These are phyloP conservation scores for Hippoglossus stenolepis DNA, from an alignment of 2,113 vertebrate species.

Conservation along the genomic window DNA sequence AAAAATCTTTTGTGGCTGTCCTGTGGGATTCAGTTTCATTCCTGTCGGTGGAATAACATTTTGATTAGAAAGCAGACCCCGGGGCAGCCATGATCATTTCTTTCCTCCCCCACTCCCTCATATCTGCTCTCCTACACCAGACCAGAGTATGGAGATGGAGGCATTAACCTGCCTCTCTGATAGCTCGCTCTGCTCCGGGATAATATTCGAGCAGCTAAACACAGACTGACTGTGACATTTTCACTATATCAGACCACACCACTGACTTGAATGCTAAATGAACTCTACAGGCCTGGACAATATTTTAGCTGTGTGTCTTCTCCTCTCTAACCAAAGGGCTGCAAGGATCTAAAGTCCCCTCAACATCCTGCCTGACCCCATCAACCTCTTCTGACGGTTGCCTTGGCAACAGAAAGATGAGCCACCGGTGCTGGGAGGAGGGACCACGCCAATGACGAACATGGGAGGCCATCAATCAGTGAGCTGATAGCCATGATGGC, in stretches of 20 bases:
- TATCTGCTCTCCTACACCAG: slow-evolving; percentile 48
- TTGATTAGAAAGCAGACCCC: slow-evolving; percentile 72
- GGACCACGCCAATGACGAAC: slow-evolving; percentile 16
- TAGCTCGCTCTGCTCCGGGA: slow-evolving; percentile 56
- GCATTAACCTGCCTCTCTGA: slow-evolving; percentile 63
- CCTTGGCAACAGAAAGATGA: slow-evolving; percentile 78
- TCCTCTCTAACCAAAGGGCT: slow-evolving; percentile 54
- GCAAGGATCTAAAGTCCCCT: slow-evolving; percentile 57
- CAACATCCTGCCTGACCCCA: slow-evolving; percentile 74
- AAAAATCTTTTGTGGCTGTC: slow-evolving; percentile 49
- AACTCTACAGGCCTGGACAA: slow-evolving; percentile 25
- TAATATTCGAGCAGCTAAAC: slow-evolving; percentile 58
- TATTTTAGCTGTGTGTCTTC: slow-evolving; percentile 41
- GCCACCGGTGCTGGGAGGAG: slow-evolving; percentile 29
- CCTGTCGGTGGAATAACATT: slow-evolving; percentile 67
- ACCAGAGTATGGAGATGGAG: slow-evolving; percentile 19
- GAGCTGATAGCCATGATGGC: slow-evolving; percentile 42
- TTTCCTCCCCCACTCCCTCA: slow-evolving; percentile 40
- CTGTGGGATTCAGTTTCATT: slow-evolving; percentile 66
- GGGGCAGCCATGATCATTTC: slow-evolving; percentile 65
- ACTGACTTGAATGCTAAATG: slow-evolving; percentile 68
- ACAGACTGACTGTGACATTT: slow-evolving; percentile 62
- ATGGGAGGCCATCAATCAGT: slow-evolving; percentile 59
- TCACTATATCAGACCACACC: slow-evolving; percentile 57
- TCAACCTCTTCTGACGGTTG: slow-evolving; percentile 74